Evolutionary conservation across 1,140 invertebrate species (phyloP).

Genomic region (Aporrectodea caliginosa): DNA sequence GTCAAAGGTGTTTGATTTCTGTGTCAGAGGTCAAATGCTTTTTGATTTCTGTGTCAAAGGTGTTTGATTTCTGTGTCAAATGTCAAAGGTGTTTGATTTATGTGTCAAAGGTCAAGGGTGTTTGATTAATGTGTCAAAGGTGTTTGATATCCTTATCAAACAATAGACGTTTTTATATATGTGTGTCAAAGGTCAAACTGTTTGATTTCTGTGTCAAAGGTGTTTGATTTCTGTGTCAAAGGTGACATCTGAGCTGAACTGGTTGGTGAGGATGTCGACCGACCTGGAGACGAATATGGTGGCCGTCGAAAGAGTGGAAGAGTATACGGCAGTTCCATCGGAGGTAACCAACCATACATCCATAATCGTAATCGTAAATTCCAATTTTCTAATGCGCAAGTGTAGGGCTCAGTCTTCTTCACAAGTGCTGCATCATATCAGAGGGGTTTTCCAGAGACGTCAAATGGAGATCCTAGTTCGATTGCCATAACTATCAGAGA

Average conservation of each 20-base stretch:
- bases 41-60: too few relatives aligned
- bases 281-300: slow-evolving; percentile 36
- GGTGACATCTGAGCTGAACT: slow-evolving; percentile 89
- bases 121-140: too few relatives aligned
- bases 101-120: too few relatives aligned
- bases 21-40: too few relatives aligned
- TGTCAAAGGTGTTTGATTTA: too few relatives aligned
- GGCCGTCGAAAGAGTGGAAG: slow-evolving; percentile 37
- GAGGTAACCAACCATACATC: slow-evolving; percentile 34
- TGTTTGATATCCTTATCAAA: too few relatives aligned
- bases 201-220: too few relatives aligned
- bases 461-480: not conserved
- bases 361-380: too few relatives aligned
- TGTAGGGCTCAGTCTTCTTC: not conserved
- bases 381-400: not conserved
- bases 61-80: too few relatives aligned
- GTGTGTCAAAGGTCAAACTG: too few relatives aligned
- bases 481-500: not conserved
- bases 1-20: too few relatives aligned
- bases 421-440: not conserved
- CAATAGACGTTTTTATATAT: too few relatives aligned
- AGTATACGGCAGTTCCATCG: slow-evolving; percentile 34
- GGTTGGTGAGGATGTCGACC: slow-evolving; percentile 61
- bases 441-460: not conserved
- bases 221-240: slow-evolving; percentile 34